A percentile compares a stretch with the other conserved stretches of the same genome.
Evolutionary conservation across 2,888 invertebrate genomes (phyloP).

Genomic region (Trisateles emortualis): DNA sequence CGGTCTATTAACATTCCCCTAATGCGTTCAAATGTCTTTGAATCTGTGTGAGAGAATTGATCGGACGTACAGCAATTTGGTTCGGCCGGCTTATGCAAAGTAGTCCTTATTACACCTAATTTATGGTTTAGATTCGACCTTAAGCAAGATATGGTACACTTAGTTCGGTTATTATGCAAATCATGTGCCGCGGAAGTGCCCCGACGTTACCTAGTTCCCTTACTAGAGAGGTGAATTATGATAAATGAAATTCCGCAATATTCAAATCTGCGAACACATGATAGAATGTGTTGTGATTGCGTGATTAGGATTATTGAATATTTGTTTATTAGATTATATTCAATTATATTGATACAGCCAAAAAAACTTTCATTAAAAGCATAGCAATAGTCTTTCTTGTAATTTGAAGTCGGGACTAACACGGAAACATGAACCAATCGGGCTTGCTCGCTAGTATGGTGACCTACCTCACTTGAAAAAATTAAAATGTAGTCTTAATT

Average conservation of each 20-base stretch:
- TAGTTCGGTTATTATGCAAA: constrained; percentile 82
- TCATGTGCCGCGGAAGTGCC: constrained; percentile 76
- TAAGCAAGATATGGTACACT: constrained; percentile 59
- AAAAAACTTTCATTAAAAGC: background rate
- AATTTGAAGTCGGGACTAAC: too few relatives aligned
- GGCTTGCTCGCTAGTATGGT: too few relatives aligned
- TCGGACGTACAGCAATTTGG: constrained; percentile 66
- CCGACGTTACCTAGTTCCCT: constrained; percentile 76
- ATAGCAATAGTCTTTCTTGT: too few relatives aligned
- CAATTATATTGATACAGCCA: background rate
- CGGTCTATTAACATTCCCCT: constrained; percentile 56
- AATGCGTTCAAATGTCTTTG: constrained; percentile 72
- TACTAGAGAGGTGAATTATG: constrained; percentile 78
- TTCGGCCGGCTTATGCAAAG: constrained; percentile 54
- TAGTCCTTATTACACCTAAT: constrained; percentile 48
- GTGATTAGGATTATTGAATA: constrained; percentile 15
- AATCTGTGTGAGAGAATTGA: constrained; percentile 75
- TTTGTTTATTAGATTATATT: constrained; percentile 1
- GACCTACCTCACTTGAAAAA: too few relatives aligned
- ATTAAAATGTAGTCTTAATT: too few relatives aligned
- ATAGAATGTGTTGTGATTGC: constrained; percentile 32
- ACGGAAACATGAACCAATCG: too few relatives aligned
- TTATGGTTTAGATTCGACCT: constrained; percentile 61
- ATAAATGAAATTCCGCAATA: constrained; percentile 71
- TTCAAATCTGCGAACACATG: constrained; percentile 46